A percentile compares a stretch with the other conserved stretches of the same genome.
These are phyloP conservation scores for Ochropleura leucogaster DNA, from an alignment of 2,888 invertebrate genomes.

Conservation along the genomic window DNA sequence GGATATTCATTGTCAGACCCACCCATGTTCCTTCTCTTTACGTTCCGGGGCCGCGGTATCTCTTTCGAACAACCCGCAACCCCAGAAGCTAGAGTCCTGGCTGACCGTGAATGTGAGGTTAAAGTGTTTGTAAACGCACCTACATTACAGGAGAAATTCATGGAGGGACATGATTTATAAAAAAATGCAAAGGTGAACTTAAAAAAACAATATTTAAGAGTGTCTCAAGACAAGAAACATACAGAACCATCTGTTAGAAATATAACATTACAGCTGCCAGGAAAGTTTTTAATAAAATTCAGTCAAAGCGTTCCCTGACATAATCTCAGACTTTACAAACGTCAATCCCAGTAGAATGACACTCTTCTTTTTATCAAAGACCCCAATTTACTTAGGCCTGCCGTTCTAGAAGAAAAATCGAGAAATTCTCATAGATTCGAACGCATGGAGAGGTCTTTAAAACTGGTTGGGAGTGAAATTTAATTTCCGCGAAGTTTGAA, in stretches of 20 bases:
- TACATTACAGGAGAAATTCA: no score
- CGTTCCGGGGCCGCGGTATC: no score
- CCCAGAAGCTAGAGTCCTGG: no score
- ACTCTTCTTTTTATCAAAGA: slow-evolving; percentile 65
- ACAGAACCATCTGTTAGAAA: slow-evolving; percentile 33
- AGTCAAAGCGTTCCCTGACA: slow-evolving; percentile 62
- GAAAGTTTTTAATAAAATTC: slow-evolving; percentile 66
- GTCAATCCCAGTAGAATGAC: slow-evolving; percentile 72
- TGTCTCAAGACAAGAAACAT: neutral
- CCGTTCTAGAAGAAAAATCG: slow-evolving; percentile 6
- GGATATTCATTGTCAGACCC: no score
- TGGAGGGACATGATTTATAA: no score
- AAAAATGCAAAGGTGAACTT: neutral
- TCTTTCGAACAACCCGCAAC: no score
- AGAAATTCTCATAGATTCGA: slow-evolving; percentile 3
- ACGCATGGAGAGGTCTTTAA: slow-evolving; percentile 39
- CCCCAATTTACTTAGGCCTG: slow-evolving; percentile 56
- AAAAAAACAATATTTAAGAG: neutral
- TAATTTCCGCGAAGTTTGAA: slow-evolving; percentile 66
- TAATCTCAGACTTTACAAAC: slow-evolving; percentile 70
- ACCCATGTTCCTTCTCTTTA: no score
- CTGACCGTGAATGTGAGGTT: no score
- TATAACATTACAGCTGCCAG: slow-evolving; percentile 29
- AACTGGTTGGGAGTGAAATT: slow-evolving; percentile 54
- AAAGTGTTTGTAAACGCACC: no score